Evolutionary conservation across 2,888 invertebrate species (phyloP).

Genomic region (Blastobasis lacticolella): DNA sequence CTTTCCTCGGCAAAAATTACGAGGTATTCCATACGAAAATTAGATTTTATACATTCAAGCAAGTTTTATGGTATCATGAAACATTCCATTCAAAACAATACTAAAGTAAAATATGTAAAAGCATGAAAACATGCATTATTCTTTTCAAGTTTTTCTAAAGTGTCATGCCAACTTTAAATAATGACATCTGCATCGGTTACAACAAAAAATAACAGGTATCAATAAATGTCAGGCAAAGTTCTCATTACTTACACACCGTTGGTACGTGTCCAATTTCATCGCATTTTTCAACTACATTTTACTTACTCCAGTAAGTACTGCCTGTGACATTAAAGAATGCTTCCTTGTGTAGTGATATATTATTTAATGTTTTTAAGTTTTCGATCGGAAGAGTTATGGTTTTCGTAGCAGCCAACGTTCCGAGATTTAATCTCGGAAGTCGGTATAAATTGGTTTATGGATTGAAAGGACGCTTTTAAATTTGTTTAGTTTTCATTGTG

Average conservation of each 20-base stretch:
- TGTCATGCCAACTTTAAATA: background rate
- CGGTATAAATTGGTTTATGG: background rate
- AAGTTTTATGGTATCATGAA: too few relatives aligned
- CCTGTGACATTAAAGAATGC: slow-evolving; percentile 6
- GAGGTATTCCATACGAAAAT: too few relatives aligned
- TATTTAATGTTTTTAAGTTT: slow-evolving; percentile 2
- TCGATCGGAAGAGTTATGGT: background rate
- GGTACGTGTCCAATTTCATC: slow-evolving; percentile 42
- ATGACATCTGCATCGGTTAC: too few relatives aligned
- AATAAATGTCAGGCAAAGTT: background rate
- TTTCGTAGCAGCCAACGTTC: background rate
- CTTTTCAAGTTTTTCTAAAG: too few relatives aligned
- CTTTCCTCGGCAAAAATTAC: too few relatives aligned
- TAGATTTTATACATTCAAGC: too few relatives aligned
- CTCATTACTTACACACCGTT: slow-evolving; percentile 17
- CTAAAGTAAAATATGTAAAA: too few relatives aligned
- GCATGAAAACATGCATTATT: too few relatives aligned
- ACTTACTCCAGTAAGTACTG: slow-evolving; percentile 1
- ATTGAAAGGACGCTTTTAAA: background rate
- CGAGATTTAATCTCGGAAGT: background rate
- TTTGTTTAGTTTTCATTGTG: background rate
- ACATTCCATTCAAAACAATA: too few relatives aligned
- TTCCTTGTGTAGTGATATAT: slow-evolving; percentile 3
- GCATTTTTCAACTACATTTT: slow-evolving; percentile 16
- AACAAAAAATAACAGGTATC: too few relatives aligned